Base-by-base conservation (phyloP, 2,888 invertebrate species). In the Aplocera efformata region DNA sequence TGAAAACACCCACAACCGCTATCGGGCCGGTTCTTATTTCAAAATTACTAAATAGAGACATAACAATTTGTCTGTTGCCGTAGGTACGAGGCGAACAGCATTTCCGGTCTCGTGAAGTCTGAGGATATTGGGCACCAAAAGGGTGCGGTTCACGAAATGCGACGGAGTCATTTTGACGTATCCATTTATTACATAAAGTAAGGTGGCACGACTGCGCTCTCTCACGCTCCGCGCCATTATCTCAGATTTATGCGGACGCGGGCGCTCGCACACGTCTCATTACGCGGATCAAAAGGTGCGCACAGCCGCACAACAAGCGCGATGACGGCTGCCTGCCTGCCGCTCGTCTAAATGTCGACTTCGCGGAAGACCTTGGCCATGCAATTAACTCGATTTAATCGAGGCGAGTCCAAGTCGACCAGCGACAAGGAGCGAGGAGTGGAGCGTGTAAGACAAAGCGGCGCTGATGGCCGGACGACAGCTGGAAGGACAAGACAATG, bases 201-300 rank as follows among this genome's bases (percentile, higher is more conserved):
- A 79, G 68, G 70, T 75, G 67, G 74, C 79, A 82, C 80, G 80
- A 82, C 72, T 58, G 66, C 63, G 73, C 77, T 79, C 78, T 80
- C 80, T 83, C 81, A 83, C 80, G 82, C 72, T 80, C 68, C 57
- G 60, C 69, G 63, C 76, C 72, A 82, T 81, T 79, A 80, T 75
- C 67, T 72, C 57, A 72, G 74, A 77, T 82, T 79, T 80, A 79
- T 81, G 76, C 73, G 71, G 73, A 76, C 72, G 70, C 69, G 54
- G 61, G 68, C 65, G 57, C 72, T 71, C 71, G 72, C 79, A 74
- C 76, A 68, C 72, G 75, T 75, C 80, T 81, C 78, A 79, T 84
- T 83, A 82, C 69, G 71, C 63, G 68, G 68, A 79, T 79, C 74
- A 76, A 77, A 78, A 78, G 69, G 64, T 62, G 66, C 62, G 67